phyloP scores from a whole-genome alignment of 2,797 vertebrate genomes.

The Aphelocoma californica region DNA sequence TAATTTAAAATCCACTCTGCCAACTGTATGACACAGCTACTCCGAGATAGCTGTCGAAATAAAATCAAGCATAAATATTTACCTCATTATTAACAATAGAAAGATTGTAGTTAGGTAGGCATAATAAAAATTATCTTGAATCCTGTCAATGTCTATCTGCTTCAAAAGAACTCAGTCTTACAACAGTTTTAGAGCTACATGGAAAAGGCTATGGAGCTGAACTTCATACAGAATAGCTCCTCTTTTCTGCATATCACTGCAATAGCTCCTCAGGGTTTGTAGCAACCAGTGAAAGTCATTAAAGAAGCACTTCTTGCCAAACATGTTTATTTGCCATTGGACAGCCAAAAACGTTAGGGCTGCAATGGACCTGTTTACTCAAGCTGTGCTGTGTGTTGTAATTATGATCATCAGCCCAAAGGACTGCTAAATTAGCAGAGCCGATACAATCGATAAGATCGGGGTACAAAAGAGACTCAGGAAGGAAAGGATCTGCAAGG shows the following conservation, averaged over 20 bases:
- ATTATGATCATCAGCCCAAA: conserved; percentile 69
- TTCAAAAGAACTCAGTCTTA: conserved; percentile 48
- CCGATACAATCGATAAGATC: conserved; percentile 71
- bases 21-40: conserved; percentile 46
- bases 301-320: conserved; percentile 34
- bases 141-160: conserved; percentile 50
- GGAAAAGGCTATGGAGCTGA: conserved; percentile 25
- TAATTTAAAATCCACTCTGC: conserved; percentile 48
- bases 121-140: conserved; percentile 62
- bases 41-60: conserved; percentile 62
- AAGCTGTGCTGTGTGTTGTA: conserved; percentile 54
- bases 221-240: conserved; percentile 14
- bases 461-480: conserved; percentile 48
- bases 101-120: conserved; percentile 43
- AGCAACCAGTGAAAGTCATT: conserved; percentile 31
- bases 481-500: conserved; percentile 50
- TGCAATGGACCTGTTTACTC: conserved; percentile 48
- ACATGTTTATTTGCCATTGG: conserved; percentile 47
- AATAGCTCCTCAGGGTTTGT: conserved; percentile 3
- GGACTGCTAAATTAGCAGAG: conserved; percentile 75
- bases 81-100: conserved; percentile 71
- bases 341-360: conserved; percentile 41
- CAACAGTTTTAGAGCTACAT: conserved; percentile 1
- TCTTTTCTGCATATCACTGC: conserved; percentile 8
- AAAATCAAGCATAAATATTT: conserved; percentile 74